A percentile compares a stretch with the other conserved stretches of the same genome.
Evolutionary conservation across 2,888 invertebrate species (phyloP).

Genomic region (Plebejus anna): DNA sequence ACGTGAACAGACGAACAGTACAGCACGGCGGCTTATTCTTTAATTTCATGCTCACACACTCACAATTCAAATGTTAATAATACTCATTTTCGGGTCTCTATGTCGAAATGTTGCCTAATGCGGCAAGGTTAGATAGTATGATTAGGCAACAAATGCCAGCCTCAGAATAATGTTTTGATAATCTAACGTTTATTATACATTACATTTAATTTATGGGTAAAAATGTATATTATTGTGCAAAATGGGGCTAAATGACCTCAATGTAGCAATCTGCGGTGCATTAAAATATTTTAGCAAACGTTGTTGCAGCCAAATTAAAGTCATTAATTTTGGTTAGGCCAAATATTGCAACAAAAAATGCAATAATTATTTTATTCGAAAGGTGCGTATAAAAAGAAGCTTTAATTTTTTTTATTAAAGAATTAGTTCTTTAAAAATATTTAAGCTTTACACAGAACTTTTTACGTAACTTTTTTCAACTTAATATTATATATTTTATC

Average conservation of each 20-base stretch:
- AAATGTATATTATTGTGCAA: constrained; percentile 35
- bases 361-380: not conserved
- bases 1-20: not conserved
- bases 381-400: not conserved
- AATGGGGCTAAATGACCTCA: constrained; percentile 32
- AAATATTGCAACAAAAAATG: not conserved
- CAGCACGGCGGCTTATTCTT: not conserved
- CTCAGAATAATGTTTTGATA: constrained; percentile 48
- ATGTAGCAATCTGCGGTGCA: constrained; percentile 26
- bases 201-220: constrained; percentile 36
- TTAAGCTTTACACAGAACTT: too few relatives aligned
- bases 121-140: constrained; percentile 53
- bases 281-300: constrained; percentile 22
- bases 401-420: too few relatives aligned
- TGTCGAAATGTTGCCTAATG: constrained; percentile 54
- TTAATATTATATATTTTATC: constrained; percentile 1
- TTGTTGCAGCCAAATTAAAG: not conserved
- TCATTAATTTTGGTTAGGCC: not conserved
- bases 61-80: constrained; percentile 28
- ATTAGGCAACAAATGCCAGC: constrained; percentile 51
- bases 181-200: constrained; percentile 43
- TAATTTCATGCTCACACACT: not conserved
- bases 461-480: too few relatives aligned
- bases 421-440: too few relatives aligned
- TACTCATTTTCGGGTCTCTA: constrained; percentile 43